These are phyloP conservation scores for Cydia strobilella DNA, from an alignment of 1,140 invertebrate species.

Conservation along the genomic window DNA sequence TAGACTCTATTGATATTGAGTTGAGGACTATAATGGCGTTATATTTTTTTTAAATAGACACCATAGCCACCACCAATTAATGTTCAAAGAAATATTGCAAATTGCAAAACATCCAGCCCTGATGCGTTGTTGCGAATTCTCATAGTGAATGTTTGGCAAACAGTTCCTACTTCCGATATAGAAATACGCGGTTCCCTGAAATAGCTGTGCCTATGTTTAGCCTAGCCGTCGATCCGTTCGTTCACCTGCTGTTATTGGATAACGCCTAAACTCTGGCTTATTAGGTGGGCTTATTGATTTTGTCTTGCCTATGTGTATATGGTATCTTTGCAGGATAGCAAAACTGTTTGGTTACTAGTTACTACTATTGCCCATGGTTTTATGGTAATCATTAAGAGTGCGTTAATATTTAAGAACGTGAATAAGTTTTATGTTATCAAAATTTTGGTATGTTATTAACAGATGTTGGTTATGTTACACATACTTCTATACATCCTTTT, in stretches of 20 bases:
- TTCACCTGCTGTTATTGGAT: conserved; percentile 18
- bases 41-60: too few species aligned
- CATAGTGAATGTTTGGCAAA: neutral
- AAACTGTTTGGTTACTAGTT: too few species aligned
- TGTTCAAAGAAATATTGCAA: neutral
- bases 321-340: neutral
- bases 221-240: neutral
- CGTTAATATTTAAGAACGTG: too few species aligned
- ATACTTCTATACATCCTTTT: too few species aligned
- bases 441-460: too few species aligned
- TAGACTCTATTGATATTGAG: too few species aligned
- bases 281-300: neutral
- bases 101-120: neutral
- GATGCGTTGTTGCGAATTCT: neutral
- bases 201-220: neutral
- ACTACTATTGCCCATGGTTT: too few species aligned
- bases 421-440: too few species aligned
- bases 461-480: too few species aligned
- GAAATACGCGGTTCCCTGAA: conserved; percentile 5
- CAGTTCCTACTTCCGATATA: conserved; percentile 18
- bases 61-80: too few species aligned
- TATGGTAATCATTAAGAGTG: too few species aligned
- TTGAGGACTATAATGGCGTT: too few species aligned
- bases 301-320: neutral
- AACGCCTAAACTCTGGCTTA: neutral